phyloP scores from a whole-genome alignment of 2,113 vertebrate species.

The Thamnaconus septentrionalis region DNA sequence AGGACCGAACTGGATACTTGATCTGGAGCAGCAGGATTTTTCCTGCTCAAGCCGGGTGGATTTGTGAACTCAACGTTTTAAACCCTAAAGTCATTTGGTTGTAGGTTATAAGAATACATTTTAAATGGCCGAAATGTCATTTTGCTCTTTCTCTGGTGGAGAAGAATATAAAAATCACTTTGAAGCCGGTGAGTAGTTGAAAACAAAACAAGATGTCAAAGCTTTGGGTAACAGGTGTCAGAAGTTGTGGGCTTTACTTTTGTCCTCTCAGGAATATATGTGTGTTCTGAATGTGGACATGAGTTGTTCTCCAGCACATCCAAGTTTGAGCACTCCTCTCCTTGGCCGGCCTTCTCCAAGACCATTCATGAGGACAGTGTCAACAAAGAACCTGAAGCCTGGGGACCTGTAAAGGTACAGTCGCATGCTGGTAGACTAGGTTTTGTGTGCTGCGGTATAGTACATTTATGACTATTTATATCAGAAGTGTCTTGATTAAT shows the following conservation, averaged over 20 bases:
- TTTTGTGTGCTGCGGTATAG: background rate
- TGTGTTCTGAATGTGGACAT: conserved; percentile 84
- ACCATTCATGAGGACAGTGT: conserved; percentile 83
- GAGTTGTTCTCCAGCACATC: conserved; percentile 88
- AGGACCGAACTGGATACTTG: too few relatives aligned
- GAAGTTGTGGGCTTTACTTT: background rate
- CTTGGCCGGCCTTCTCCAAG: conserved; percentile 93
- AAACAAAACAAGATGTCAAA: background rate
- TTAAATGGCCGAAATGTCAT: conserved; percentile 75
- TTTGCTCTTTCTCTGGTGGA: conserved; percentile 82
- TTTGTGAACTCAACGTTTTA: too few relatives aligned
- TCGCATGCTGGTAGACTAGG: too few relatives aligned
- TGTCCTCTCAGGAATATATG: conserved; percentile 80
- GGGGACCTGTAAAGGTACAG: conserved; percentile 82
- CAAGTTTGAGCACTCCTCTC: conserved; percentile 90
- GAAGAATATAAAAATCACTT: conserved; percentile 86
- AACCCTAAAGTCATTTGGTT: too few relatives aligned
- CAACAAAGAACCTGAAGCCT: conserved; percentile 78
- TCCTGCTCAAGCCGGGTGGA: too few relatives aligned
- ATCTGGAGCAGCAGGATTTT: too few relatives aligned
- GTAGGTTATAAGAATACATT: too few relatives aligned
- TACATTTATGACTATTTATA: background rate
- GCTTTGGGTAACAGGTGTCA: background rate
- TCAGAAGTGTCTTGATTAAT: background rate
- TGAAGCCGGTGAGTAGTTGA: conserved; percentile 31